Percentiles rank a stretch among this genome's conserved stretches.
These are phyloP conservation scores for Tenebrio molitor DNA, from an alignment of 1,140 invertebrate genomes.

Conservation along the genomic window DNA sequence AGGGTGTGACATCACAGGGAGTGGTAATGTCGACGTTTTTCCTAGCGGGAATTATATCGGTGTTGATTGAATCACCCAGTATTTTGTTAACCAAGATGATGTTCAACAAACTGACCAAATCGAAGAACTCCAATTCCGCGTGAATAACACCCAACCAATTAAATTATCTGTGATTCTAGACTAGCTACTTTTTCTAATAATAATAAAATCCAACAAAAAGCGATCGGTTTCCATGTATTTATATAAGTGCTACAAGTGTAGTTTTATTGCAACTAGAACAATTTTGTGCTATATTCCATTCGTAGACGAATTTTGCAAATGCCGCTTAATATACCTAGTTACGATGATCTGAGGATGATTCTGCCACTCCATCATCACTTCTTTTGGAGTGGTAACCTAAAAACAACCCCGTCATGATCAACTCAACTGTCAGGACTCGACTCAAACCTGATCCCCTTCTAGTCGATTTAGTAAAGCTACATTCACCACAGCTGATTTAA, in stretches of 20 bases:
- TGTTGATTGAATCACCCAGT: constrained; percentile 61
- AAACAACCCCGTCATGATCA: neutral
- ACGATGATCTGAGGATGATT: constrained; percentile 90
- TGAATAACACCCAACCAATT: no score
- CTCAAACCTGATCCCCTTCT: constrained; percentile 91
- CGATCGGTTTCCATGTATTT: no score
- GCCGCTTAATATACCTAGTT: constrained; percentile 87
- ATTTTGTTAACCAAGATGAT: constrained; percentile 57
- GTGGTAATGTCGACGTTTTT: constrained; percentile 48
- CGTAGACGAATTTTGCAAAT: no score
- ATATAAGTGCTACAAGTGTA: no score
- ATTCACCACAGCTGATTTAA: constrained; percentile 93
- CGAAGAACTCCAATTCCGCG: neutral
- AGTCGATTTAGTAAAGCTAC: constrained; percentile 94
- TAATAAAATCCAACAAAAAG: no score
- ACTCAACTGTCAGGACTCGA: neutral
- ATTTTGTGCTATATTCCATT: no score
- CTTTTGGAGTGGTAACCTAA: constrained; percentile 88
- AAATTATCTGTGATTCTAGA: constrained; percentile 21
- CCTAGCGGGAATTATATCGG: constrained; percentile 50
- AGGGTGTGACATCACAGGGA: constrained; percentile 53
- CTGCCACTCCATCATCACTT: constrained; percentile 94
- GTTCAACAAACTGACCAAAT: constrained; percentile 20
- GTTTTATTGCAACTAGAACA: no score
- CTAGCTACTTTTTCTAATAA: constrained; percentile 1